Base-by-base conservation (phyloP, 1,140 invertebrate species). In the Megathymus violae region DNA sequence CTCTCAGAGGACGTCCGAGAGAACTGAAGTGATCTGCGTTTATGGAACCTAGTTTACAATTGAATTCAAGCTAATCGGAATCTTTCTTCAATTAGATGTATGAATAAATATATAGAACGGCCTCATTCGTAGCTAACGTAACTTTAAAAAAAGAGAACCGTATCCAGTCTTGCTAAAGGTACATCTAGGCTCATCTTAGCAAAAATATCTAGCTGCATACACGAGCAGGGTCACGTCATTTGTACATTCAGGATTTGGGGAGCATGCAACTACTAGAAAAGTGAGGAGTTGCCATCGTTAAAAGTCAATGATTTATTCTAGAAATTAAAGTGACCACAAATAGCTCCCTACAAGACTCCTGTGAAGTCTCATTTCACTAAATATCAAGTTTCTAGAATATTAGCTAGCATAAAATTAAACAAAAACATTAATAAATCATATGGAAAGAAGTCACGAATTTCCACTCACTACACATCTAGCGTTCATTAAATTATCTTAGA, bases 211-310 rank as follows among this genome's bases (percentile, higher is more conserved):
- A 85, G 70, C 75, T 59, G 60, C 67, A 69, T 64, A 68, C 73
- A 69, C 81, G 85, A 82, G 64, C 63, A 63, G 70, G 70, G 65
- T 80, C 66, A 76, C 61, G 67, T 71, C 67, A 71, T 89, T 89
- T 89, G 87, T 89, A 89, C 87, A 82, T 85, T 79, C 81, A 89
- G 85, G 85, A 85, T 85, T 84, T 88, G 73, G 71, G 74, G 78
- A 88, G 80, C 82, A 75, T 81, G 71, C 50, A 71, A 64, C 27
- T 47, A 66, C 62, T 64, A 65, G 54, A 15, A 58, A 58, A 50
- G 6, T 27, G 27, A 48, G 17, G 41, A 19, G 17, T 46, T 47
- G 17, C 17, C 56, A 59, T 44, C 15, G 16, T 46, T 19, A 25
- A 27, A 43, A 58, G 34, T 46, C 6, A n/a, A 9, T 25, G n/a